Conservation (phyloP, 1,140 invertebrate genomes). For the Drosophila seguyi region DNA sequence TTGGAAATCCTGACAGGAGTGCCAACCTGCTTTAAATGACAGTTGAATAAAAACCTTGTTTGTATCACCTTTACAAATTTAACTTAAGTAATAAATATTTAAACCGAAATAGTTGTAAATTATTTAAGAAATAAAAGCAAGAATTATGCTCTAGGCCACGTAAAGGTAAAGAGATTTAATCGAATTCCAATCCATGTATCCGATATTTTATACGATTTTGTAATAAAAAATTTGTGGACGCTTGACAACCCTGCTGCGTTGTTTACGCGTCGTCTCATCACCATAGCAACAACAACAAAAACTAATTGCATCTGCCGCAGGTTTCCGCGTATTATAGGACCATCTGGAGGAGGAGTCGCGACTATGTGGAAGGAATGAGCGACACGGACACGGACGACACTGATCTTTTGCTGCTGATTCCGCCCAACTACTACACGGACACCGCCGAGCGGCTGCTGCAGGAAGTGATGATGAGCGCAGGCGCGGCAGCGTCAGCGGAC, state of each 20-base stretch:
- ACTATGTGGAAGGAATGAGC: conserved; percentile 88
- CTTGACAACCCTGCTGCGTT: conserved; percentile 3
- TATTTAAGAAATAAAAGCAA: too few relatives aligned
- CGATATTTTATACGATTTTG: neutral
- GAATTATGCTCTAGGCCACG: too few relatives aligned
- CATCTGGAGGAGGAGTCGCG: neutral
- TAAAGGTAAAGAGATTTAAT: too few relatives aligned
- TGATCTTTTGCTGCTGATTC: conserved; percentile 91
- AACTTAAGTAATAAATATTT: too few relatives aligned
- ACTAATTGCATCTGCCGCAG: conserved; percentile 32
- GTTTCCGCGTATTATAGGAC: conserved; percentile 15
- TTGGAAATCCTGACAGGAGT: neutral
- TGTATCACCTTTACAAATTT: too few relatives aligned
- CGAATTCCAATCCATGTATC: neutral
- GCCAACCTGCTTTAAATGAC: too few relatives aligned
- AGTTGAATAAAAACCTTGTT: too few relatives aligned
- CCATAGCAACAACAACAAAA: conserved; percentile 42
- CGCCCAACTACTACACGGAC: conserved; percentile 88
- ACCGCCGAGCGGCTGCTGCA: conserved; percentile 39
- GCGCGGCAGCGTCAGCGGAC: conserved; percentile 39
- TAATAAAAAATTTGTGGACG: neutral
- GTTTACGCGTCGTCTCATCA: conserved; percentile 37
- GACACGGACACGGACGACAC: conserved; percentile 91
- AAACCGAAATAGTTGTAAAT: too few relatives aligned
- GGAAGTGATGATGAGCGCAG: conserved; percentile 51